Evolutionary conservation across 2,888 invertebrate genomes (phyloP).

Genomic region (Drosophila buzzatii): DNA sequence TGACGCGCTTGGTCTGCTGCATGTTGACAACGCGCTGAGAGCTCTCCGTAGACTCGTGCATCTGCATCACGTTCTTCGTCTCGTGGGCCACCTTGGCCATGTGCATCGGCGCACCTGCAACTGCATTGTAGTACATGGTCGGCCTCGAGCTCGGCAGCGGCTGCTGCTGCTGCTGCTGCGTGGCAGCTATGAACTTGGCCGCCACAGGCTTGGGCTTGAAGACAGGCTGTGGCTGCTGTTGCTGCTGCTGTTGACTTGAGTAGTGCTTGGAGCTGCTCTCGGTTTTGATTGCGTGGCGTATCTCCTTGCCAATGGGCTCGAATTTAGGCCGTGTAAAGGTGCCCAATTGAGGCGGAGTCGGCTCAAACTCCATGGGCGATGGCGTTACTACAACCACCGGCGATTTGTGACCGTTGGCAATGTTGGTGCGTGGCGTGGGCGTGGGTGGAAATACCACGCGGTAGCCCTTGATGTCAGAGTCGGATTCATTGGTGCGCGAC

Average conservation of each 20-base stretch:
- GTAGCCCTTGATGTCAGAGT: slow-evolving; percentile 86
- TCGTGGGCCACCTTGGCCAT: slow-evolving; percentile 88
- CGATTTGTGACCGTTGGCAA: slow-evolving; percentile 85
- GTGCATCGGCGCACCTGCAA: slow-evolving; percentile 87
- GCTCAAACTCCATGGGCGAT: slow-evolving; percentile 87
- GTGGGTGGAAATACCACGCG: slow-evolving; percentile 88
- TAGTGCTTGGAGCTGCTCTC: slow-evolving; percentile 66
- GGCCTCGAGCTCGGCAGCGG: slow-evolving; percentile 85
- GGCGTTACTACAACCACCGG: slow-evolving; percentile 85
- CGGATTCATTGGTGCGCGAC: slow-evolving; percentile 87
- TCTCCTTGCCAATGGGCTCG: slow-evolving; percentile 86
- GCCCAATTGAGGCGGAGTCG: slow-evolving; percentile 85
- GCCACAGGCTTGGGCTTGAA: slow-evolving; percentile 87
- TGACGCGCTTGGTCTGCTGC: slow-evolving; percentile 89
- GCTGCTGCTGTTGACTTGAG: slow-evolving; percentile 61
- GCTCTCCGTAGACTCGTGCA: slow-evolving; percentile 89
- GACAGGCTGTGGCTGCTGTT: slow-evolving; percentile 80
- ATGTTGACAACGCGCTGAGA: slow-evolving; percentile 89
- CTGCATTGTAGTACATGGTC: slow-evolving; percentile 87
- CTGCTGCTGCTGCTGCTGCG: slow-evolving; percentile 83
- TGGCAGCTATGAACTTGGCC: slow-evolving; percentile 84
- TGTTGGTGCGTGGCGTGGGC: slow-evolving; percentile 85
- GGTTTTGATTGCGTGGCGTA: slow-evolving; percentile 78
- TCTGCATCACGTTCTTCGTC: slow-evolving; percentile 89
- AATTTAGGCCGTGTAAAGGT: slow-evolving; percentile 86